Evolutionary conservation across 2,797 vertebrate species (phyloP), one percentile per base, ranked within the genome.

Genomic region (Sus cebifrons): DNA sequence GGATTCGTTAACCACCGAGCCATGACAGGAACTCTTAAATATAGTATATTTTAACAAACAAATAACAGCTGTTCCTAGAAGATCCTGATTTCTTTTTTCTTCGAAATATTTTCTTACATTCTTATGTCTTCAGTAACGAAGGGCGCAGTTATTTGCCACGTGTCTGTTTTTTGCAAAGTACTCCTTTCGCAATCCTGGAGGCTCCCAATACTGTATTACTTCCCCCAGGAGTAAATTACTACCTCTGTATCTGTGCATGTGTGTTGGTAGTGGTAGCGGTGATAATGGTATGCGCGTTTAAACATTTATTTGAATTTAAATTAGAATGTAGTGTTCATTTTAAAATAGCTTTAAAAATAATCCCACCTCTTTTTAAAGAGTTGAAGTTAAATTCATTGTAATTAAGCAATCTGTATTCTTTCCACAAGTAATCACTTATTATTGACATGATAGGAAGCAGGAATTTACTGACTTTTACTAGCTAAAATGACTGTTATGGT

Each of bases 281-380:
- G 81, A 83, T 49, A 44, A 73, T 49, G 44, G 21, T 64, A 11
- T 58, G 9, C 21, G 12, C 36, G 52, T 86, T 78, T 82, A 88
- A 86, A 89, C 79, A 82, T 36, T 86, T 23, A 56, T 27, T 81
- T 65, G 16, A 58, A 75, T 92, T 96, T 87, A 92, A 95, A 32
- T 86, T 18, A 56, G 40, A 56, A 75, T 21, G 44, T 44, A 84
- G 12, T 52, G 10, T 58, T 91, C 32, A 17, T 81, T 92, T 92
- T 40, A 36, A 71, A 71, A n/a, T 81, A 94, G 77, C 32, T 82
- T 73, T 81, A 68, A 91, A 91, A 91, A 86, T 12, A 74, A 64
- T 64, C 54, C 64, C 87, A 21, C 49, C 29, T 36, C 36, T 44
- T 74, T 92, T 62, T 23, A 86, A 84, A 85, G 58, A 20, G 36